Conservation (phyloP, 2,888 invertebrate species). For the Drosophila paramelanica region DNA sequence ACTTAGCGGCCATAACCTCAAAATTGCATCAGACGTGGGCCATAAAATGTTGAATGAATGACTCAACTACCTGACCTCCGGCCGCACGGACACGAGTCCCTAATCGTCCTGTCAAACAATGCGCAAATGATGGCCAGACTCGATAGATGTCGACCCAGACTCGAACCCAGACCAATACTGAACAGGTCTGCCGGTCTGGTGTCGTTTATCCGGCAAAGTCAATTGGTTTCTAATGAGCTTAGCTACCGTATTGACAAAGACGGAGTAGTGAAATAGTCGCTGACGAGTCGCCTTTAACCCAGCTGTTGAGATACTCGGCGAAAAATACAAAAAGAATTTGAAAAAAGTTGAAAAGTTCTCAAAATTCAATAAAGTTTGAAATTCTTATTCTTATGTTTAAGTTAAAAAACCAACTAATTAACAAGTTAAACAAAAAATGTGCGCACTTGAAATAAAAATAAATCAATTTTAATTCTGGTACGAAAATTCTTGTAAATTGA, state of each 20-base stretch:
- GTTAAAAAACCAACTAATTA: too few species aligned
- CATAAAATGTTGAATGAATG: constrained; percentile 35
- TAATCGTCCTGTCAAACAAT: constrained; percentile 54
- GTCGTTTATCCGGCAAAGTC: constrained; percentile 70
- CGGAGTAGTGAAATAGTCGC: constrained; percentile 1
- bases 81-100: constrained; percentile 32
- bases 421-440: too few species aligned
- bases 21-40: constrained; percentile 44
- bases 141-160: constrained; percentile 8
- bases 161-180: not conserved
- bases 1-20: constrained; percentile 19
- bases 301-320: not conserved
- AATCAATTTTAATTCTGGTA: too few species aligned
- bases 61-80: constrained; percentile 29
- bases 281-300: constrained; percentile 5
- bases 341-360: not conserved
- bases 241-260: constrained; percentile 52
- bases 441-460: too few species aligned
- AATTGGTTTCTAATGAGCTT: constrained; percentile 79
- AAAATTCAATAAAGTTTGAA: too few species aligned
- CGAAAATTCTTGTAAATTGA: too few species aligned
- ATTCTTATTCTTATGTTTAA: too few species aligned
- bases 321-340: not conserved
- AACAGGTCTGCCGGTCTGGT: constrained; percentile 25
- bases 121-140: constrained; percentile 64